These are phyloP conservation scores for Papilio xuthus DNA, from an alignment of 1,140 invertebrate genomes.

Conservation along the genomic window DNA sequence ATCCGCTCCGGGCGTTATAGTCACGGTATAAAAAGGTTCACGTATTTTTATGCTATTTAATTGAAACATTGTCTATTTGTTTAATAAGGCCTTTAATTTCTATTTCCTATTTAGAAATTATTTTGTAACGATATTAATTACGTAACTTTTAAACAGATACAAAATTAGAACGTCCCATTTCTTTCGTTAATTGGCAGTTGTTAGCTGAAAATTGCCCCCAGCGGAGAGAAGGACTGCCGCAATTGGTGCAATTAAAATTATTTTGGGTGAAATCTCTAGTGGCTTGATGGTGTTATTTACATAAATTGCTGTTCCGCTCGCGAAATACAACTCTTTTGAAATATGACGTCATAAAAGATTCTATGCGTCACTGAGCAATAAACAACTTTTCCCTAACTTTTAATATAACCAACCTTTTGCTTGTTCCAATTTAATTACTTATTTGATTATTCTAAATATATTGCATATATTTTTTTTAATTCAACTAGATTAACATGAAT, in stretches of 20 bases:
- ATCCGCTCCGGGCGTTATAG: too few species aligned
- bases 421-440: too few species aligned
- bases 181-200: slow-evolving; percentile 26
- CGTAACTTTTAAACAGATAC: slow-evolving; percentile 8
- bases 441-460: too few species aligned
- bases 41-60: too few species aligned
- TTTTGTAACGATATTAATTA: not conserved
- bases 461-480: too few species aligned
- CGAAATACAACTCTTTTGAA: slow-evolving; percentile 14
- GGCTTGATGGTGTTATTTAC: slow-evolving; percentile 26
- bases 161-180: slow-evolving; percentile 28
- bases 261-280: slow-evolving; percentile 22
- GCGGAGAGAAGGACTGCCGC: slow-evolving; percentile 13
- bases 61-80: too few species aligned
- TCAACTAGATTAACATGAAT: not conserved
- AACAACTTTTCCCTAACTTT: not conserved
- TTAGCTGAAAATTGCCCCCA: slow-evolving; percentile 19
- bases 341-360: slow-evolving; percentile 10
- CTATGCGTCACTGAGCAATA: not conserved
- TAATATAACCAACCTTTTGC: too few species aligned
- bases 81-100: too few species aligned
- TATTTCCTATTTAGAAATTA: not conserved
- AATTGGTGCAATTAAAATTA: slow-evolving; percentile 27
- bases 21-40: too few species aligned
- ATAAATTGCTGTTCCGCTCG: slow-evolving; percentile 14